Conservation (phyloP, 1,140 invertebrate species). For the Trichonephila inaurata region DNA sequence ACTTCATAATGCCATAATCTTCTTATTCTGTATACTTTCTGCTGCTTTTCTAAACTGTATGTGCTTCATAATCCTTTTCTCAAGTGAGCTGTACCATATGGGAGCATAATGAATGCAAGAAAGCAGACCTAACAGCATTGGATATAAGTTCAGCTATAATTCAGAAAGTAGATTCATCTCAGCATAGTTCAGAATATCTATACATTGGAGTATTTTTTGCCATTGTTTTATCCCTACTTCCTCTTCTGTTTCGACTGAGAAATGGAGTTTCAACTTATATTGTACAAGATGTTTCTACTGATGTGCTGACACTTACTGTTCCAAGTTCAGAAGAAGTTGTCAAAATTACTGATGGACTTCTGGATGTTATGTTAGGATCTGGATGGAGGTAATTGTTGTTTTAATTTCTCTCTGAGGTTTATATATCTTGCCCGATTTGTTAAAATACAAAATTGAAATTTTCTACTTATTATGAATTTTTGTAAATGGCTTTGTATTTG, state of each 20-base stretch:
- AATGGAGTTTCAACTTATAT: slow-evolving; percentile 33
- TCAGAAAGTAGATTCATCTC: slow-evolving; percentile 90
- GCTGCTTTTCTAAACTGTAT: slow-evolving; percentile 17
- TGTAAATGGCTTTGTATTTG: too few relatives aligned
- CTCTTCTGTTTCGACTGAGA: slow-evolving; percentile 77
- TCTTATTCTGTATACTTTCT: neutral
- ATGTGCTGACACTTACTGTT: slow-evolving; percentile 61
- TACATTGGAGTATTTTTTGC: slow-evolving; percentile 81
- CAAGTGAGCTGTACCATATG: slow-evolving; percentile 96
- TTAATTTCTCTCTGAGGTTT: neutral
- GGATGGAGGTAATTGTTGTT: slow-evolving; percentile 73
- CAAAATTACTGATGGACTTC: slow-evolving; percentile 58
- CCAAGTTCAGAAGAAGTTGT: slow-evolving; percentile 73
- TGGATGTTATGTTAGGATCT: slow-evolving; percentile 67
- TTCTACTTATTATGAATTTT: neutral
- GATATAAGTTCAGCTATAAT: slow-evolving; percentile 97
- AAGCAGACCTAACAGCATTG: slow-evolving; percentile 94
- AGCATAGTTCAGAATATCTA: slow-evolving; percentile 91
- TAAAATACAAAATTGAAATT: neutral
- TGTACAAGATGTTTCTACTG: slow-evolving; percentile 65
- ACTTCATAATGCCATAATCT: neutral
- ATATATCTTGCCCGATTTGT: too few relatives aligned
- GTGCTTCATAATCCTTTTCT: slow-evolving; percentile 65
- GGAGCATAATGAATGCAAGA: slow-evolving; percentile 93
- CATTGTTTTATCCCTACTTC: slow-evolving; percentile 79